phyloP scores from a whole-genome alignment of 2,113 vertebrate species.

The Struthio camelus region DNA sequence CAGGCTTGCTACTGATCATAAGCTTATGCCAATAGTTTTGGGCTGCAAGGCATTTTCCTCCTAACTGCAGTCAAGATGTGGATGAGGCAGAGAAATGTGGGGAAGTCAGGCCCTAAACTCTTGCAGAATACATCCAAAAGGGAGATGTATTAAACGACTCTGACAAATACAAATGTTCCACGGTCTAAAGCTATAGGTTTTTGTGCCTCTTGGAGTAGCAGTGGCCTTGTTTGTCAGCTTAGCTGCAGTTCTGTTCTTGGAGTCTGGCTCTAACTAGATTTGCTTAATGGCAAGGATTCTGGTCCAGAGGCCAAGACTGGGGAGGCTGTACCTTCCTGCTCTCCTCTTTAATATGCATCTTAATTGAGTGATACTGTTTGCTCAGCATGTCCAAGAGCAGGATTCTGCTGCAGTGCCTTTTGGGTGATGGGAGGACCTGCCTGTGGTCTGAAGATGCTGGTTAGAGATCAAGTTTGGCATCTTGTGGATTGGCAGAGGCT shows the following conservation, averaged over 20 bases:
- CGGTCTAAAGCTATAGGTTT: neutral
- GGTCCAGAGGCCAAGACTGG: neutral
- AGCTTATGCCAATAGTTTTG: neutral
- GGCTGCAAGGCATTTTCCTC: neutral
- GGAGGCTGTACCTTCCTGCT: neutral
- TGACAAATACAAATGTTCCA: neutral
- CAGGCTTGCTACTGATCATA: neutral
- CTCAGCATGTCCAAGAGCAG: neutral
- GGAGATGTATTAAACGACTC: neutral
- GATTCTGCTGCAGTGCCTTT: neutral
- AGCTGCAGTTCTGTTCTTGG: neutral
- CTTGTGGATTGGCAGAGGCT: neutral
- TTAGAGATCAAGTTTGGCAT: neutral
- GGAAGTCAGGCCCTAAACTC: neutral
- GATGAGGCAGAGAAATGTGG: neutral
- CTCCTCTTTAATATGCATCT: neutral
- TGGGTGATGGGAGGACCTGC: neutral
- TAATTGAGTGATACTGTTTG: accelerated
- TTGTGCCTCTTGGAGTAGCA: neutral
- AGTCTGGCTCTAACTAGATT: neutral
- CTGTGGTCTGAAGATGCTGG: neutral
- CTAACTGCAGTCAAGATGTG: too few relatives aligned
- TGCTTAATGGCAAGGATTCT: neutral
- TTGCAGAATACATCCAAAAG: neutral
- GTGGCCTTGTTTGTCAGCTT: neutral